These are phyloP conservation scores for Myotis findleyi DNA, from an alignment of 2,797 vertebrate species.

Conservation along the genomic window DNA sequence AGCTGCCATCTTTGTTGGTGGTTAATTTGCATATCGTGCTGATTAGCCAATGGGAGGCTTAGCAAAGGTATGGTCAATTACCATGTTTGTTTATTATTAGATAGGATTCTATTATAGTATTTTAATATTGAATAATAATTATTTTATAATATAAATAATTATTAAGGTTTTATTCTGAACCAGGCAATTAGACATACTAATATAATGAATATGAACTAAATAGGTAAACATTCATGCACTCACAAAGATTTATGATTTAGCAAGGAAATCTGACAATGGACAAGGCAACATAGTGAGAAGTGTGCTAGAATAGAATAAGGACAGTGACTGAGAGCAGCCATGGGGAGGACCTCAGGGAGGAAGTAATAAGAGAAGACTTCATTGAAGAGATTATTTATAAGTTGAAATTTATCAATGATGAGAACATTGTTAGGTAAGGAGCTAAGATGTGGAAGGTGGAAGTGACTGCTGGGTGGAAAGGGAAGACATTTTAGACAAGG, in stretches of 20 bases:
- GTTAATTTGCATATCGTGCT: too few species aligned
- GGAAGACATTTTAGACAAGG: neutral
- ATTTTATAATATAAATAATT: slow-evolving; percentile 14
- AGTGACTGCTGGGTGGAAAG: neutral
- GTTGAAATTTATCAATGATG: neutral
- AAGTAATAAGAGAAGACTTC: neutral
- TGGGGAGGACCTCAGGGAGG: neutral
- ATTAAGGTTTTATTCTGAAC: neutral
- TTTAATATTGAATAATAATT: neutral
- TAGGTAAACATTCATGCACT: neutral
- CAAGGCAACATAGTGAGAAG: neutral
- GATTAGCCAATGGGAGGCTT: too few species aligned
- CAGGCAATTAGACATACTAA: neutral
- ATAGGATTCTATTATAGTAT: neutral
- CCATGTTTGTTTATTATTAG: too few species aligned
- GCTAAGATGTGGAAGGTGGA: neutral
- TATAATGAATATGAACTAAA: neutral
- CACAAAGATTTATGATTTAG: neutral
- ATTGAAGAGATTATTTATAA: neutral
- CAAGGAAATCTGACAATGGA: neutral
- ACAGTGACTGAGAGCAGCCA: neutral
- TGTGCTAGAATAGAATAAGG: neutral
- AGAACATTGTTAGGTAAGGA: neutral
- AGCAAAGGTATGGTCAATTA: too few species aligned
- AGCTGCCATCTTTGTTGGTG: too few species aligned